Evolutionary conservation across 2,113 vertebrate genomes (phyloP).

Genomic region (Formicarius rufipectus): DNA sequence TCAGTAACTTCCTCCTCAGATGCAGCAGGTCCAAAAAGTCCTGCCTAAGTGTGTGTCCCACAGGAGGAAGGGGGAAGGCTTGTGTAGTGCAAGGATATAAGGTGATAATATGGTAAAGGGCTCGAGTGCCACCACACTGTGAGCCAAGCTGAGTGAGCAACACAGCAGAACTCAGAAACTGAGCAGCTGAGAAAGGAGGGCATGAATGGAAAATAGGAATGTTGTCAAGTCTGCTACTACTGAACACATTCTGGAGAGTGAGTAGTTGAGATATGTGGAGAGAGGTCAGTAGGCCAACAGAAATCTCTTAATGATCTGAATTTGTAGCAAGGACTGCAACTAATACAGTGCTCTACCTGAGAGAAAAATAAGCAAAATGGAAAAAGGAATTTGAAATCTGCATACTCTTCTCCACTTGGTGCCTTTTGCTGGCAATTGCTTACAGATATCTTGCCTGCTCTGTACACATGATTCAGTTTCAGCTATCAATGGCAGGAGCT

Average conservation of each 20-base stretch:
- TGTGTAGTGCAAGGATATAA: accelerated
- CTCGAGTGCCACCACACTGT: not conserved
- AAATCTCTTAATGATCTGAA: accelerated
- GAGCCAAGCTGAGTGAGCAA: not conserved
- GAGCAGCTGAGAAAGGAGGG: not conserved
- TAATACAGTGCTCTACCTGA: not conserved
- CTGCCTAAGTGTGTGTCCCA: not conserved
- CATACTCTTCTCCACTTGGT: not conserved
- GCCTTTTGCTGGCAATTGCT: not conserved
- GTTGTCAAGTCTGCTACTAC: not conserved
- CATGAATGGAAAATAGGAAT: not conserved
- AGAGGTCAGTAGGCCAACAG: not conserved
- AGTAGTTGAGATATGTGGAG: not conserved
- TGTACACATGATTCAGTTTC: not conserved
- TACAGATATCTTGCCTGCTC: not conserved
- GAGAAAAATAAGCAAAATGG: not conserved
- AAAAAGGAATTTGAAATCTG: not conserved
- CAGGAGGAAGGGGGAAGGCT: not conserved
- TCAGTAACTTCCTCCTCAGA: not conserved
- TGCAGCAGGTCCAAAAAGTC: not conserved
- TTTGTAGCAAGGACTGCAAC: not conserved
- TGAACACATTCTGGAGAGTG: not conserved
- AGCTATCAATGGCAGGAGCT: not conserved
- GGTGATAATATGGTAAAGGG: not conserved
- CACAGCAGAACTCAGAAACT: not conserved